These are phyloP conservation scores for Galerucella calmariensis DNA, from an alignment of 2,888 invertebrate genomes.

Conservation along the genomic window DNA sequence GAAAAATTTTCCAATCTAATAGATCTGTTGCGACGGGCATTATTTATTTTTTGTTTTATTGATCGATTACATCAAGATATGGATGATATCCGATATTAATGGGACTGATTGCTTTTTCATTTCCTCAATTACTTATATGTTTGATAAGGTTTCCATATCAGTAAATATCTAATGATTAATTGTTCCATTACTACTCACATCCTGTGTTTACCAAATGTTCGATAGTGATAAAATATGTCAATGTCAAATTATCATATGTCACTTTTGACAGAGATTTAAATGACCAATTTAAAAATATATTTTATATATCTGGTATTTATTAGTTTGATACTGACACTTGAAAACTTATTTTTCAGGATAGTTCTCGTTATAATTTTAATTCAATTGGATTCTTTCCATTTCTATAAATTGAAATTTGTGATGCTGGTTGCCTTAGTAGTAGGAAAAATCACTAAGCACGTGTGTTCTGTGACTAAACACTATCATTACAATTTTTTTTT, in stretches of 20 bases:
- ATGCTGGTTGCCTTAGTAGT: not conserved
- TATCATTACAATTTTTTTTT: too few relatives aligned
- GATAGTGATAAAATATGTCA: not conserved
- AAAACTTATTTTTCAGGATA: too few relatives aligned
- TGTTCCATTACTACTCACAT: slow-evolving; percentile 12
- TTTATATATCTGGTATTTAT: too few relatives aligned
- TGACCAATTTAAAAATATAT: not conserved
- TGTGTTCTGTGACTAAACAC: too few relatives aligned
- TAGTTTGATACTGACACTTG: too few relatives aligned
- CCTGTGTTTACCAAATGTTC: slow-evolving; percentile 23
- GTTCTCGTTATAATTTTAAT: too few relatives aligned
- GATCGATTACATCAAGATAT: slow-evolving; percentile 19
- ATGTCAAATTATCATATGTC: not conserved
- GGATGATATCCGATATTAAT: not conserved
- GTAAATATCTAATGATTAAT: slow-evolving; percentile 11
- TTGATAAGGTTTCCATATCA: slow-evolving; percentile 19
- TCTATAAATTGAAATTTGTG: not conserved
- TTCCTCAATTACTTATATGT: slow-evolving; percentile 12
- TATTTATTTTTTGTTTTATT: slow-evolving; percentile 18
- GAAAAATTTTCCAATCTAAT: slow-evolving; percentile 46
- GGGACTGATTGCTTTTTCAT: slow-evolving; percentile 14
- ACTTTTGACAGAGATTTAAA: not conserved
- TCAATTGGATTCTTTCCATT: too few relatives aligned
- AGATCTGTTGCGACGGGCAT: slow-evolving; percentile 25
- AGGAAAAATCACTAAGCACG: too few relatives aligned